Conservation (phyloP, 1,140 invertebrate species). For the Drosophila teissieri region DNA sequence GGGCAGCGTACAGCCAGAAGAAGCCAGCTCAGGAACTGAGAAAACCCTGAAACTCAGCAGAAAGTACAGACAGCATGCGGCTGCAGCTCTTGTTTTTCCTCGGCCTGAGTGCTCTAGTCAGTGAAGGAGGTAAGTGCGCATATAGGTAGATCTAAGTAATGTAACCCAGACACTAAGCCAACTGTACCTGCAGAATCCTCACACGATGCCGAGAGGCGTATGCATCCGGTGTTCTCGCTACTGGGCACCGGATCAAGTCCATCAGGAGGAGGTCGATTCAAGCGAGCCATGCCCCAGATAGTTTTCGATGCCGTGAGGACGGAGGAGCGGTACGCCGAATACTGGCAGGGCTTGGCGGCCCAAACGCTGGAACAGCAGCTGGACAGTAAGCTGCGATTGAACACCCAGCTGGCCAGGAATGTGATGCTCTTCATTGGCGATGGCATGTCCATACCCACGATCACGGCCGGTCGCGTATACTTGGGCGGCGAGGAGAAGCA, state of each 20-base stretch:
- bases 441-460: slow-evolving; percentile 89
- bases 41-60: too few relatives aligned
- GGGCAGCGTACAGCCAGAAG: slow-evolving; percentile 42
- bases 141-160: background rate
- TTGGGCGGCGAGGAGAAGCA: slow-evolving; percentile 89
- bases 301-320: slow-evolving; percentile 51
- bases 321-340: slow-evolving; percentile 74
- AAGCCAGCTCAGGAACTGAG: background rate
- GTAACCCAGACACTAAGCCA: background rate
- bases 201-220: slow-evolving; percentile 58
- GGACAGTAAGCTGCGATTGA: slow-evolving; percentile 76
- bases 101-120: slow-evolving; percentile 38
- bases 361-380: slow-evolving; percentile 72
- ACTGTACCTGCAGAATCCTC: slow-evolving; percentile 48
- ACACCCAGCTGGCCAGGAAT: slow-evolving; percentile 87
- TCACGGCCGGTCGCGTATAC: slow-evolving; percentile 88
- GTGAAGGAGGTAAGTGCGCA: slow-evolving; percentile 34
- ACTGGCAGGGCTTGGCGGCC: slow-evolving; percentile 74
- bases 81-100: slow-evolving; percentile 41
- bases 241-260: background rate
- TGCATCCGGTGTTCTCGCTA: slow-evolving; percentile 66
- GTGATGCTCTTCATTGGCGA: slow-evolving; percentile 91
- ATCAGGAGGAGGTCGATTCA: slow-evolving; percentile 19
- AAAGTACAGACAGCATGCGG: slow-evolving; percentile 39
- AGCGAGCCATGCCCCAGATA: slow-evolving; percentile 75